Base-by-base conservation (phyloP, 2,888 invertebrate genomes). In the Oxyscelio sp. region DNA sequence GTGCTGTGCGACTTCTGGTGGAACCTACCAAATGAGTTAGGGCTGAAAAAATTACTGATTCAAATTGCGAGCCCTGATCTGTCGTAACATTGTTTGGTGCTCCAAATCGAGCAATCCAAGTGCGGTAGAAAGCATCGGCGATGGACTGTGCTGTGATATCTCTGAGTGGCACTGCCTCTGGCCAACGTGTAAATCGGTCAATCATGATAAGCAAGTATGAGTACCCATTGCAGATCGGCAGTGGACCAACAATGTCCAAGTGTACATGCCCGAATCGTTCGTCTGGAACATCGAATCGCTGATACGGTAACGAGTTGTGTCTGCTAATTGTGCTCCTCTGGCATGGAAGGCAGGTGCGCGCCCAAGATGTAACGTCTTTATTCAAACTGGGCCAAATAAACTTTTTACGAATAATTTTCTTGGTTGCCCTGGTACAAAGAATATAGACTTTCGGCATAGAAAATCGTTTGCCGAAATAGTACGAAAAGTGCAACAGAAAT, bases 51-150 rank as follows among this genome's bases (percentile, higher is more conserved):
- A 90, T 66, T n/a, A 50, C 8, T 0, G 87, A 87, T 58, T 89
- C 87, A 58, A 92, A 91, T 48, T 91, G 89, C 1, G 87, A 43
- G 3, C 91, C 91, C 68, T 89, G 90, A 71, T 93, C 92, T 2
- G 91, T 89, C 0, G 91, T 91, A 5, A 92, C 81, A 9, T 70
- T 40, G 4, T 45, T 50, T 0, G 92, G 92, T 2, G 86, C 71
- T 6, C 92, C 92, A 65, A 90, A 93, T 3, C 91, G 81, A 0
- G 90, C 50, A 1, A 93, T 83, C 91, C 92, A 92, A 15, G 74
- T 54, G 0, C 34, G 24, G 27, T 86, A 78, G 61, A 93, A 90
- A 0, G 87, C 85, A 17, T 65, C 54, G 0, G 91, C 90, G 0
- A 91, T 83, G 0, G 89, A 89, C 48, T 87, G 83, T 4, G 90